Evolutionary conservation across 2,888 invertebrate genomes (phyloP), one percentile per base, ranked within the genome.

Genomic region (Drosophila mimetica): DNA sequence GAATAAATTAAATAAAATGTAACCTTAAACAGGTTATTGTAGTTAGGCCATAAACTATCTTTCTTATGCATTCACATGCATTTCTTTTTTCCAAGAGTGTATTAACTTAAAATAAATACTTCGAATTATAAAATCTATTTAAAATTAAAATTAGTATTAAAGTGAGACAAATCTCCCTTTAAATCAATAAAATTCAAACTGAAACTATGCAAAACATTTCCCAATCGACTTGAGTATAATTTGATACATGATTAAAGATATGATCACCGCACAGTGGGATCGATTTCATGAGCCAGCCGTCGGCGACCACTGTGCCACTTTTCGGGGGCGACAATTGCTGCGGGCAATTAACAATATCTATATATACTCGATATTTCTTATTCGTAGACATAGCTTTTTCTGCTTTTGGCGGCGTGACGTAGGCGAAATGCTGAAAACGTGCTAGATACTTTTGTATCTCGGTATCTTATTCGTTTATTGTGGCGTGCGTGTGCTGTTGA

Each of bases 321-420:
- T 60, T 52, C 51, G 67, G 50, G 64, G 77, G 77, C 82, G 79
- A 79, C 83, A 79, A 75, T 72, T 75, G 77, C 63, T 65, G 69
- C 64, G 79, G 75, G 79, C 80, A 84, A 81, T 84, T 81, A 84
- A 81, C 67, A 69, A 71, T 25, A 66, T 63, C 57, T 59, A 25
- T 20, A 60, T 47, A 42, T 64, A 65, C 20, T 48, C 41, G 39
- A 70, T 52, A 75, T 60, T 77, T 54, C 64, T 61, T 66, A 50
- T 67, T 61, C 34, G 42, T 32, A 54, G 44, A 36, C 51, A 58
- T 59, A 25, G 46, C 39, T 37, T 39, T 16, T 72, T 70, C 76
- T 82, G 77, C 71, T 82, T 82, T 85, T 82, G 86, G 81, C 60
- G 54, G 59, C 74, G 76, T 82, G 81, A 85, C 81, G 81, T 85